A percentile compares a stretch with the other conserved stretches of the same genome.
Evolutionary conservation across 2,113 vertebrate genomes (phyloP).

Genomic region (Urocitellus parryii): DNA sequence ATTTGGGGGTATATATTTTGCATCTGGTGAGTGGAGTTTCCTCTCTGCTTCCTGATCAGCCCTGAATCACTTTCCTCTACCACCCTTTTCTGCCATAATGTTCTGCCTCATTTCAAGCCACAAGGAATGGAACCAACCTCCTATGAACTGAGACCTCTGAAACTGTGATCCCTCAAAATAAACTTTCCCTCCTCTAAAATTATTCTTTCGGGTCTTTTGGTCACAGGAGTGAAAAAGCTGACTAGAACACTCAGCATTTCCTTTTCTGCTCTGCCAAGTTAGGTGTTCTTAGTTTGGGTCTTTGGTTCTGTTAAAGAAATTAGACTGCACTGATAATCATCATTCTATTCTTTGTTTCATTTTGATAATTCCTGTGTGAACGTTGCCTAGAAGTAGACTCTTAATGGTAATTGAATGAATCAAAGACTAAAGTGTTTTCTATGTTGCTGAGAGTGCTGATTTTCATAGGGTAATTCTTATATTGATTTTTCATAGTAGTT

Average conservation of each 20-base stretch:
- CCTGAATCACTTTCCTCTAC: too few species aligned
- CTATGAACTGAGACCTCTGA: too few species aligned
- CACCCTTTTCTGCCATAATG: too few species aligned
- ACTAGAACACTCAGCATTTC: neutral
- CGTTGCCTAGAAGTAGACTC: neutral
- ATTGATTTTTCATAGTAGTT: constrained; percentile 34
- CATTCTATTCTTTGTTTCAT: neutral
- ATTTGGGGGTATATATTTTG: too few species aligned
- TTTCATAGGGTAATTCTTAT: constrained; percentile 25
- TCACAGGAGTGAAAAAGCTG: too few species aligned
- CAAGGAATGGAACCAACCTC: too few species aligned
- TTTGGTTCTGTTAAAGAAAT: neutral
- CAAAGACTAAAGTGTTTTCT: constrained; percentile 34
- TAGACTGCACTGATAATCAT: neutral
- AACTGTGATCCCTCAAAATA: too few species aligned
- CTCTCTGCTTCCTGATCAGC: too few species aligned
- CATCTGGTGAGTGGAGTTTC: too few species aligned
- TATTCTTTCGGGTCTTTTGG: neutral
- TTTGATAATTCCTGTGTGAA: neutral
- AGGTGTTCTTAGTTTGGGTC: neutral
- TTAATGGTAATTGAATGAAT: neutral
- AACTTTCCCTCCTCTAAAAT: too few species aligned
- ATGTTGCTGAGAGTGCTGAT: neutral
- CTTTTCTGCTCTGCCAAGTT: neutral
- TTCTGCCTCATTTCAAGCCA: too few species aligned